A percentile compares a stretch with the other conserved stretches of the same genome.
phyloP scores from a whole-genome alignment of 2,888 invertebrate species.

The Drosophila fungiperda region DNA sequence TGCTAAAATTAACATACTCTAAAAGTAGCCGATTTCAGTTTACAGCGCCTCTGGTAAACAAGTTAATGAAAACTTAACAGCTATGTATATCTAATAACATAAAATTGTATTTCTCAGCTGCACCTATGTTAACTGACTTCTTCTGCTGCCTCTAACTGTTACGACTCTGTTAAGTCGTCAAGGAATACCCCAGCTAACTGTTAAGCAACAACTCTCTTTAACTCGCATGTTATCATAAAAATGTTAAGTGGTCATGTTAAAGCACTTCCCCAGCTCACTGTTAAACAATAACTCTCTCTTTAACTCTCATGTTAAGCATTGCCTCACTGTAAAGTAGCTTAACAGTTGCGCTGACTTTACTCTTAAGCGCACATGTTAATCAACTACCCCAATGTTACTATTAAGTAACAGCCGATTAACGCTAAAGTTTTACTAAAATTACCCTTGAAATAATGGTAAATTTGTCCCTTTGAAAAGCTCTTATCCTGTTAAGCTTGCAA shows the following conservation, averaged over 20 bases:
- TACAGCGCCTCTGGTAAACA: too few species aligned
- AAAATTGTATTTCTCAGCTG: slow-evolving; percentile 13
- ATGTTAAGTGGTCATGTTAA: neutral
- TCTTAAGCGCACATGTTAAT: slow-evolving; percentile 1
- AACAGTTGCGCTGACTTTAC: neutral
- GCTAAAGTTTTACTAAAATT: slow-evolving; percentile 15
- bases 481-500: slow-evolving; percentile 36
- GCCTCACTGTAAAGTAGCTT: slow-evolving; percentile 1
- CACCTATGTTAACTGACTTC: neutral
- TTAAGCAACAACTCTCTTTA: neutral
- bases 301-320: neutral
- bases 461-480: slow-evolving; percentile 48
- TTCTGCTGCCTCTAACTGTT: neutral
- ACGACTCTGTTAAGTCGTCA: neutral
- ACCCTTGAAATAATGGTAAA: slow-evolving; percentile 53
- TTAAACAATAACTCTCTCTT: neutral
- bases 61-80: neutral
- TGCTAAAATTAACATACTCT: neutral
- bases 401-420: neutral
- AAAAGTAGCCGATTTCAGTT: neutral
- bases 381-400: slow-evolving; percentile 29
- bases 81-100: neutral
- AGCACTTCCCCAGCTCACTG: neutral
- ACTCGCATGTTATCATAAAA: neutral
- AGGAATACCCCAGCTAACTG: slow-evolving; percentile 20